Evolutionary conservation across 2,113 vertebrate genomes (phyloP).

Genomic region (Clarias gariepinus): DNA sequence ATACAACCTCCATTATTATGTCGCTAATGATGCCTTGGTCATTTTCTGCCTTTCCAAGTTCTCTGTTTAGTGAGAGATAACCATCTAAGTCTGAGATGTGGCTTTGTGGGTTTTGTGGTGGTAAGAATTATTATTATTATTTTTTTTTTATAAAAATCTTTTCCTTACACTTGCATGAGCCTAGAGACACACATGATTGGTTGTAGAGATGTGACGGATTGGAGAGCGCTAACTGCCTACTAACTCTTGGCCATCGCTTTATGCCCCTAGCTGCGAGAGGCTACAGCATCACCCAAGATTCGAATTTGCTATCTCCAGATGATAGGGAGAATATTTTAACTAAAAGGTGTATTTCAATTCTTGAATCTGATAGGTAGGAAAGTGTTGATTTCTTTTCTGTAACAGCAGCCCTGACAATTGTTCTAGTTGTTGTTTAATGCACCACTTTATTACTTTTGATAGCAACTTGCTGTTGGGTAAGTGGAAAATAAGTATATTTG

Average conservation of each 20-base stretch:
- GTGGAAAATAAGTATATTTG: not conserved
- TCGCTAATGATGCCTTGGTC: slow-evolving; percentile 20
- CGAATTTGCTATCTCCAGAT: too few species aligned
- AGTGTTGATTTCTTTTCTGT: not conserved
- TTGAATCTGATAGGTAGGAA: not conserved
- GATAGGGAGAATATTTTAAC: too few species aligned
- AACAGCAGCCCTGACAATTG: not conserved
- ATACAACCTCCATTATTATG: not conserved
- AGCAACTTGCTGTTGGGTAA: not conserved
- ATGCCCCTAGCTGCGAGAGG: too few species aligned
- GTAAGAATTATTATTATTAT: too few species aligned
- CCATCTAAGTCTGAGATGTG: not conserved
- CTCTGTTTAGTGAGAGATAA: slow-evolving; percentile 19
- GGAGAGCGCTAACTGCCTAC: too few species aligned
- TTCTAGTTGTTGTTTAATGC: not conserved
- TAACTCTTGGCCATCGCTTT: too few species aligned
- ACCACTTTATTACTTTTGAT: not conserved
- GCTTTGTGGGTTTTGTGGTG: not conserved
- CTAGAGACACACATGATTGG: too few species aligned
- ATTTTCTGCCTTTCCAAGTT: slow-evolving; percentile 19
- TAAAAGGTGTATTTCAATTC: not conserved
- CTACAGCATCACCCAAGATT: too few species aligned
- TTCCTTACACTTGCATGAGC: too few species aligned
- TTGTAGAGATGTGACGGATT: too few species aligned
- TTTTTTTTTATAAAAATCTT: too few species aligned